Conservation (phyloP, 2,888 invertebrate genomes). For the Eudemis profundana region DNA sequence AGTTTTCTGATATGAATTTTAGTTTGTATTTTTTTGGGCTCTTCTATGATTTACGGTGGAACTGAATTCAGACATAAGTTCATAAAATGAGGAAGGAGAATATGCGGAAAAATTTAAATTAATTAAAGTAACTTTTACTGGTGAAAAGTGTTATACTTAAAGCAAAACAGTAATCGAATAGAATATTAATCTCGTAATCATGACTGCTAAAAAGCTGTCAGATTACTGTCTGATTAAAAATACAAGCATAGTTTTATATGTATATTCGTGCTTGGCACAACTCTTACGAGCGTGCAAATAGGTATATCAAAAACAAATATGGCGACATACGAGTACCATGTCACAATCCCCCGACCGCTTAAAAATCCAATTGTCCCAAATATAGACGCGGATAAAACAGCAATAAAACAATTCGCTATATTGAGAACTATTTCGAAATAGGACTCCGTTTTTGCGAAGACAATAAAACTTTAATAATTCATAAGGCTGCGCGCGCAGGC, state of each 20-base stretch:
- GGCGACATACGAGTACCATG: not conserved
- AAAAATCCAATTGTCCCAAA: conserved; percentile 45
- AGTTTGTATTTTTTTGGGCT: too few species aligned
- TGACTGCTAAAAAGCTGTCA: too few species aligned
- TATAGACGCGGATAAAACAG: conserved; percentile 37
- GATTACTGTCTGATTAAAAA: too few species aligned
- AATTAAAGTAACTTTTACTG: too few species aligned
- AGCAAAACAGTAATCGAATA: too few species aligned
- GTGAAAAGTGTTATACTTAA: too few species aligned
- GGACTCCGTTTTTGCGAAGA: conserved; percentile 37
- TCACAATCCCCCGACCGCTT: conserved; percentile 18
- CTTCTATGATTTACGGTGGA: too few species aligned
- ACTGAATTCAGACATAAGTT: too few species aligned
- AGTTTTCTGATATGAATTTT: too few species aligned
- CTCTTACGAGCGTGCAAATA: conserved; percentile 3
- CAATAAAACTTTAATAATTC: conserved; percentile 45
- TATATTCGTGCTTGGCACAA: not conserved
- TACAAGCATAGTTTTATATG: not conserved
- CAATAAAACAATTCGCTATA: conserved; percentile 44
- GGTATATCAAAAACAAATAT: conserved; percentile 43
- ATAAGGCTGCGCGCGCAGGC: conserved; percentile 52
- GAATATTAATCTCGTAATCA: too few species aligned
- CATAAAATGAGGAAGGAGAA: too few species aligned
- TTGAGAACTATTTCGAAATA: conserved; percentile 44
- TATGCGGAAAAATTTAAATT: too few species aligned